Percentiles rank a stretch among this genome's conserved stretches.
Conservation (phyloP, 2,888 invertebrate genomes). For the Limenitis camilla region DNA sequence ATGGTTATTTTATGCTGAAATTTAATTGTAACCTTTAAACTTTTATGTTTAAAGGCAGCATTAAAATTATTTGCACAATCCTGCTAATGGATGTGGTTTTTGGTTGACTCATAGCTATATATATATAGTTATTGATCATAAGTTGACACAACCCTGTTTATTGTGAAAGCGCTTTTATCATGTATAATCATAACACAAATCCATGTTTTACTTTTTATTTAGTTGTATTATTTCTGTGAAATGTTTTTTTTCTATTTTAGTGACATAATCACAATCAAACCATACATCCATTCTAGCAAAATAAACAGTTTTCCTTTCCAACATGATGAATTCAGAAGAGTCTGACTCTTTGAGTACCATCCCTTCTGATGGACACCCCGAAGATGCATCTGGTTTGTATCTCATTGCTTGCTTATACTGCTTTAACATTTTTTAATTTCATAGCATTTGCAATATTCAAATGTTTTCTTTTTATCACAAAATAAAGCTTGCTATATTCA, state of each 20-base stretch:
- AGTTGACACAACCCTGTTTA: too few species aligned
- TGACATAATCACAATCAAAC: slow-evolving; percentile 24
- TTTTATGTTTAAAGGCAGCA: too few species aligned
- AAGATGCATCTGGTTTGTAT: slow-evolving; percentile 53
- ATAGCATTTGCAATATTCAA: too few species aligned
- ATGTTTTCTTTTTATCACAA: not conserved
- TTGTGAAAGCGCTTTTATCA: too few species aligned
- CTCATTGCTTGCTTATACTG: slow-evolving; percentile 3
- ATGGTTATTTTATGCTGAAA: too few species aligned
- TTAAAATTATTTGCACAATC: too few species aligned
- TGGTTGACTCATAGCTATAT: too few species aligned
- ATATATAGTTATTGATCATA: too few species aligned
- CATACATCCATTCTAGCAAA: slow-evolving; percentile 26
- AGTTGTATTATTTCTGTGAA: slow-evolving; percentile 15
- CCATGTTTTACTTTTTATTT: too few species aligned
- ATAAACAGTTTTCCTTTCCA: slow-evolving; percentile 25
- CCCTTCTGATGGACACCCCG: slow-evolving; percentile 55
- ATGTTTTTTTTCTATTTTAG: slow-evolving; percentile 23
- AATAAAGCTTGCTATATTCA: not conserved
- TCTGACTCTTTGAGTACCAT: slow-evolving; percentile 54
- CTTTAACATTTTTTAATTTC: not conserved
- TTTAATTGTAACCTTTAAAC: too few species aligned
- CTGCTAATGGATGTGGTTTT: too few species aligned
- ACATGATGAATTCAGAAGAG: slow-evolving; percentile 61
- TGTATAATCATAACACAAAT: too few species aligned